A percentile compares a stretch with the other conserved stretches of the same genome.
phyloP scores from a whole-genome alignment of 2,113 vertebrate genomes.

The Seriola dumerili region DNA sequence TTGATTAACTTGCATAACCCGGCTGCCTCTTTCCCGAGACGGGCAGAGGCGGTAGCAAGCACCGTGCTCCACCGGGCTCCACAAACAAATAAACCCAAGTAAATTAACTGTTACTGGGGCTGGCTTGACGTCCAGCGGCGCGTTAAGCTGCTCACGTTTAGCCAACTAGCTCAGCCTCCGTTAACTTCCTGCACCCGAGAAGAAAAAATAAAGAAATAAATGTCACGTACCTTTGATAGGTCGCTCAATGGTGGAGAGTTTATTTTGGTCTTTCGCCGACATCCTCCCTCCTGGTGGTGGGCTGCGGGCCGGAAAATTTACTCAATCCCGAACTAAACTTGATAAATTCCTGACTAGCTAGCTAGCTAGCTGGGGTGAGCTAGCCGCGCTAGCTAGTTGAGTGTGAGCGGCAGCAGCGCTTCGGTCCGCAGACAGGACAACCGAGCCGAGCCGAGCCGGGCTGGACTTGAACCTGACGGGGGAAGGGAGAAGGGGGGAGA shows the following conservation, averaged over 20 bases:
- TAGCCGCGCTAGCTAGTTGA: constrained; percentile 76
- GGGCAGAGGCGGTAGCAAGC: background rate
- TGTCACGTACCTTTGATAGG: constrained; percentile 87
- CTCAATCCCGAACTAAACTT: constrained; percentile 52
- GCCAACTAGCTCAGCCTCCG: constrained; percentile 12
- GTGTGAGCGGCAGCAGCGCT: constrained; percentile 33
- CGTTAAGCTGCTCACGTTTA: constrained; percentile 19
- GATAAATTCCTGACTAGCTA: constrained; percentile 67
- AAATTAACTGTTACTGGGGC: background rate
- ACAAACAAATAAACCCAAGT: background rate
- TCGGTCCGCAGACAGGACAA: constrained; percentile 56
- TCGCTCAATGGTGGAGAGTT: constrained; percentile 88
- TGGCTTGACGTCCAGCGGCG: constrained; percentile 12
- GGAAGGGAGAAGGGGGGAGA: constrained; percentile 44
- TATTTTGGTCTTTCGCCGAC: constrained; percentile 85
- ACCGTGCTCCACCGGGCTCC: background rate
- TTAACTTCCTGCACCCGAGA: constrained; percentile 63
- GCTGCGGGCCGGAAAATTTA: constrained; percentile 28
- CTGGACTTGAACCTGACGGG: constrained; percentile 31
- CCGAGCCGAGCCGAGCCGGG: constrained; percentile 38
- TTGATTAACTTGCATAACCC: constrained; percentile 17
- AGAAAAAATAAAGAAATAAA: background rate
- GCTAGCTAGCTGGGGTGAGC: constrained; percentile 78
- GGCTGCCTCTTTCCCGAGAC: no score
- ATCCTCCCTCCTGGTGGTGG: constrained; percentile 75